Conservation (phyloP, 1,140 invertebrate genomes). For the Pseudobourletiella spinata region DNA sequence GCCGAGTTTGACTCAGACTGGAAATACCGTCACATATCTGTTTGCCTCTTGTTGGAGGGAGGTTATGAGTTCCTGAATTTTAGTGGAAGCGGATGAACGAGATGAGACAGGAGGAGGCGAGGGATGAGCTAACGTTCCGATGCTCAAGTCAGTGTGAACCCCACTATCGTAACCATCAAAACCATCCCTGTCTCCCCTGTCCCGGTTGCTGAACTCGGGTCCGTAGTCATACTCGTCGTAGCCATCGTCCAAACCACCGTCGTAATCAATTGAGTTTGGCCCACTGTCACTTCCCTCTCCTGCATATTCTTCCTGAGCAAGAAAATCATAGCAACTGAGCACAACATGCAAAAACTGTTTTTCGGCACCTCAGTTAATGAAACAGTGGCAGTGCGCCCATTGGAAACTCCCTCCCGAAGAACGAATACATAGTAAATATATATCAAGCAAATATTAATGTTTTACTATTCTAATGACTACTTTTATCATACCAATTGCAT, state of each 20-base stretch:
- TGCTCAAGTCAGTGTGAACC: slow-evolving; percentile 25
- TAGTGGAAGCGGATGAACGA: slow-evolving; percentile 22
- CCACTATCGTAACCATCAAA: slow-evolving; percentile 27
- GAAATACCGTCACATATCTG: slow-evolving; percentile 16
- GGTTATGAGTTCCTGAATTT: slow-evolving; percentile 31
- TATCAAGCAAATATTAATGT: no score
- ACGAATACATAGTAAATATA: no score
- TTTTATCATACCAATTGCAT: no score
- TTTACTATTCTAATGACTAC: no score
- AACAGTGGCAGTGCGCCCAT: no score
- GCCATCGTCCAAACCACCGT: slow-evolving; percentile 8
- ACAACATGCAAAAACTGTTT: not conserved
- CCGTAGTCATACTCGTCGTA: slow-evolving; percentile 15
- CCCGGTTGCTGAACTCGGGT: slow-evolving; percentile 3
- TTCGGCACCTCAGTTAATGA: no score
- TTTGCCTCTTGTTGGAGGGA: slow-evolving; percentile 27
- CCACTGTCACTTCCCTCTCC: not conserved
- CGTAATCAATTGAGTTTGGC: slow-evolving; percentile 1
- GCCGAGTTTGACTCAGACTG: no score
- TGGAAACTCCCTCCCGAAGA: no score
- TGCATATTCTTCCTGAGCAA: not conserved
- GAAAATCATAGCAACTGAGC: not conserved
- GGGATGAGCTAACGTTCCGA: slow-evolving; percentile 18
- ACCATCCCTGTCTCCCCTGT: slow-evolving; percentile 15
- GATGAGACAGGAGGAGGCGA: slow-evolving; percentile 14